Evolutionary conservation across 2,113 vertebrate species (phyloP), one percentile per base, ranked within the genome.

Genomic region (Pseudopodoces humilis): DNA sequence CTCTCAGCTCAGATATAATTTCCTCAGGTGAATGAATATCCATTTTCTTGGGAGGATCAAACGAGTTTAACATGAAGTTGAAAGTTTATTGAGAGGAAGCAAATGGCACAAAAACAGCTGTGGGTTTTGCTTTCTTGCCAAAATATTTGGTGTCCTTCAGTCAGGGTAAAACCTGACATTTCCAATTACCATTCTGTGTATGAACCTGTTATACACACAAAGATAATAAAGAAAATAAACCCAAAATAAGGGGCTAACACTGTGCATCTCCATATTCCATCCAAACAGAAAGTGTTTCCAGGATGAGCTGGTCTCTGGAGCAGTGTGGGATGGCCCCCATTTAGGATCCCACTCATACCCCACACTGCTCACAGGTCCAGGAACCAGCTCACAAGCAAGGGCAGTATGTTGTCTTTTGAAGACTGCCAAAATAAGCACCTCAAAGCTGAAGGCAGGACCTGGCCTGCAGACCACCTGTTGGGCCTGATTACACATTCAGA

Each of bases 91-190:
- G n/a, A 77, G 76, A 77, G 23, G 19, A 88, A 88, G 23, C 2
- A 80, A 88, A 79, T 1, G 0, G 15, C 39, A 69, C 0, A 0
- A 90, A 37, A 93, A 71, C 37, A 86, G 46, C 8, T 0, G 0
- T 43, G 43, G 43, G 62, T 65, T 94, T 81, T 92, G 13, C 25
- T 83, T 92, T 92, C 76, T 58, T 86, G 44, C 7, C 58, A 72
- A n/a, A 19, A 24, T 65, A 74, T 41, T 49, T 53, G 22, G 7
- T 83, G 41, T 56, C 59, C 74, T 86, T 86, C 46, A 30, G 39
- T 86, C 35, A 50, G 37, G 43, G 47, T 67, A 84, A 70, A 92
- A 59, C 43, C 10, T 78, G 47, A 75, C 47, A 75, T 91, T 82
- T 94, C 27, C 63, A 74, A 52, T 70, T 78, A 65, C 56, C 20